Evolutionary conservation across 2,888 invertebrate genomes (phyloP).

Genomic region (Heliconius aoede): DNA sequence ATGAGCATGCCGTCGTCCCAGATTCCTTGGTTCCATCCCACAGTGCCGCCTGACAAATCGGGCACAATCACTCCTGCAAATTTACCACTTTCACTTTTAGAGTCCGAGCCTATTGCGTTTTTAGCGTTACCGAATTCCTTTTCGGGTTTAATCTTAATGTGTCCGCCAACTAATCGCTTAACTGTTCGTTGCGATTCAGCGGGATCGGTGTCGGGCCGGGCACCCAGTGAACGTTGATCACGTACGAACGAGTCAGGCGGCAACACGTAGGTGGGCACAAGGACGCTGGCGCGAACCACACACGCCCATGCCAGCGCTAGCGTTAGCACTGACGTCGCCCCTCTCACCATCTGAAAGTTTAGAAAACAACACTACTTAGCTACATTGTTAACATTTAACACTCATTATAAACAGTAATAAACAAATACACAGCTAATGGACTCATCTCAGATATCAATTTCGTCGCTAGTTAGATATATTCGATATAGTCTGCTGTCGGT

Average conservation of each 20-base stretch:
- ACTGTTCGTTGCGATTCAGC: slow-evolving; percentile 83
- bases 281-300: slow-evolving; percentile 72
- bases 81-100: slow-evolving; percentile 73
- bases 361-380: slow-evolving; percentile 71
- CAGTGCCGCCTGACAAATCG: slow-evolving; percentile 79
- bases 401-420: slow-evolving; percentile 29
- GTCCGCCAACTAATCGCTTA: slow-evolving; percentile 88
- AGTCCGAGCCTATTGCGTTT: slow-evolving; percentile 69
- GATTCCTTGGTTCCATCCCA: slow-evolving; percentile 81
- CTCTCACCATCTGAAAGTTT: slow-evolving; percentile 83
- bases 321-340: slow-evolving; percentile 79
- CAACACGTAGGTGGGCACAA: slow-evolving; percentile 81
- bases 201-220: slow-evolving; percentile 61
- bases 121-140: slow-evolving; percentile 74
- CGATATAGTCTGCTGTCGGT: slow-evolving; percentile 62
- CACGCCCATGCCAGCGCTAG: slow-evolving; percentile 79
- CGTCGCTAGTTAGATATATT: slow-evolving; percentile 60
- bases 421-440: slow-evolving; percentile 54
- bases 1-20: slow-evolving; percentile 88
- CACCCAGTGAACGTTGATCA: slow-evolving; percentile 78
- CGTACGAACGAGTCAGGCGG: slow-evolving; percentile 82
- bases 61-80: slow-evolving; percentile 71
- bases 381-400: slow-evolving; percentile 46
- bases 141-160: slow-evolving; percentile 81
- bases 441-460: slow-evolving; percentile 76